These are phyloP conservation scores for Lepidonotus clava DNA, from an alignment of 2,888 invertebrate species.

Conservation along the genomic window DNA sequence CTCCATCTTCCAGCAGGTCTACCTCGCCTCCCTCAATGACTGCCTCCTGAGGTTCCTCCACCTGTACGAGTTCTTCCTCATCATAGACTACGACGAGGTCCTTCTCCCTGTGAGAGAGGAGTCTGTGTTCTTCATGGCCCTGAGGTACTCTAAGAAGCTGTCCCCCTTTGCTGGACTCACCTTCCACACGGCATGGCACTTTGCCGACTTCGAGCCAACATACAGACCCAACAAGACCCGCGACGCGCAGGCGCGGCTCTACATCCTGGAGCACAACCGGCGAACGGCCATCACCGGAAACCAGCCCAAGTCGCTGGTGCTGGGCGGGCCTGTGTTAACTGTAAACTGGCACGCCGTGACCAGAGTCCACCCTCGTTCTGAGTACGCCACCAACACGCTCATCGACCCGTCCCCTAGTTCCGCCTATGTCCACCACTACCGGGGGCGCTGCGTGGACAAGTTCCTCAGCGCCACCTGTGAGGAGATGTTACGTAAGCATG, in stretches of 20 bases:
- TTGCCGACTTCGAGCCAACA: slow-evolving; percentile 15
- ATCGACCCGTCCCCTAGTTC: background rate
- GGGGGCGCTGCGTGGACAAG: slow-evolving; percentile 20
- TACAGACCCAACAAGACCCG: background rate
- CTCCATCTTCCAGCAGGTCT: background rate
- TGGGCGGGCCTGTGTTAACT: background rate
- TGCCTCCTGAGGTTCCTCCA: background rate
- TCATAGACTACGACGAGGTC: slow-evolving; percentile 33
- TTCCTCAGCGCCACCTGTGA: slow-evolving; percentile 21
- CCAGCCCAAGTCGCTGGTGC: slow-evolving; percentile 11
- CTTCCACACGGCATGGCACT: slow-evolving; percentile 35
- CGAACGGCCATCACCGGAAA: background rate
- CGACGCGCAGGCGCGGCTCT: background rate
- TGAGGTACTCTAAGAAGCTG: background rate
- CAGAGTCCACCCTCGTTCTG: background rate
- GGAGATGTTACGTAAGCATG: background rate
- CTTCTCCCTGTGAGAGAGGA: slow-evolving; percentile 9
- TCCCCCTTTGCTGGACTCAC: background rate
- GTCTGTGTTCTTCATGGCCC: slow-evolving; percentile 1
- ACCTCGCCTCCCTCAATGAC: slow-evolving; percentile 26
- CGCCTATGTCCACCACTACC: slow-evolving; percentile 32
- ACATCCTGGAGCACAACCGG: slow-evolving; percentile 36
- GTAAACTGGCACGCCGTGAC: slow-evolving; percentile 24
- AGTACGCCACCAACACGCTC: background rate
- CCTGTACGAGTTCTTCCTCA: slow-evolving; percentile 22